Evolutionary conservation across 1,140 invertebrate genomes (phyloP), one percentile per base, ranked within the genome.

Genomic region (Neodiprion pinetum): DNA sequence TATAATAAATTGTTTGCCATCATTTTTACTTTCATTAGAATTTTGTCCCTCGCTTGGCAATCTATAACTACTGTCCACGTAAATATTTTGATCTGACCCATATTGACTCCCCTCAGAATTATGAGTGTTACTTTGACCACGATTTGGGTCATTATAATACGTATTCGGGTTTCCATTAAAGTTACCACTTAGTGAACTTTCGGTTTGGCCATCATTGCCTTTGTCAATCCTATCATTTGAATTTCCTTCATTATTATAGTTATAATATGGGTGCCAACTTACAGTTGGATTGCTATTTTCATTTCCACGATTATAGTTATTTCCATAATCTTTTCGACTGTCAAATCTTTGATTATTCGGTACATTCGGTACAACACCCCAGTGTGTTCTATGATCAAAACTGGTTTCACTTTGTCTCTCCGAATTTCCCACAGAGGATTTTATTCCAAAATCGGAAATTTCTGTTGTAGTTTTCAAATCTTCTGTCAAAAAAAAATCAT

Each of bases 1-100:
- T 40, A 40, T 5, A 40, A 40, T 5, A 40, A 40, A 40, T 40
- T 40, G 1, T 40, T 40, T 40, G 1, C 53, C 53, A 61, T 17
- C 11, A 7, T 61, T 61, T 14, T 61, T 17, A 17, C 48, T 74
- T 68, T 65, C 67, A 61, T 48, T 67, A 67, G 53, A 70, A 48
- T 49, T 17, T 77, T 53, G 23, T 71, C 78, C 75, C 68, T 80
- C 75, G 47, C 61, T 71, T 10, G 76, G 77, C 14, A 77, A 71
- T 23, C 72, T 74, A 67, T 74, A 75, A 53, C 67, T 72, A 49
- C 61, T 73, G 10, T 77, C 73, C 28, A 76, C 78, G 17, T 80
- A 79, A 74, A 79, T 21, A 49, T 81, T 83, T 70, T 23, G 50
- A 72, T 17, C 40, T 12, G 11, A 69, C 11, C 40, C 67, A 12